A percentile compares a stretch with the other conserved stretches of the same genome.
Conservation (phyloP, 1,140 invertebrate species). For the Drosophila tani region DNA sequence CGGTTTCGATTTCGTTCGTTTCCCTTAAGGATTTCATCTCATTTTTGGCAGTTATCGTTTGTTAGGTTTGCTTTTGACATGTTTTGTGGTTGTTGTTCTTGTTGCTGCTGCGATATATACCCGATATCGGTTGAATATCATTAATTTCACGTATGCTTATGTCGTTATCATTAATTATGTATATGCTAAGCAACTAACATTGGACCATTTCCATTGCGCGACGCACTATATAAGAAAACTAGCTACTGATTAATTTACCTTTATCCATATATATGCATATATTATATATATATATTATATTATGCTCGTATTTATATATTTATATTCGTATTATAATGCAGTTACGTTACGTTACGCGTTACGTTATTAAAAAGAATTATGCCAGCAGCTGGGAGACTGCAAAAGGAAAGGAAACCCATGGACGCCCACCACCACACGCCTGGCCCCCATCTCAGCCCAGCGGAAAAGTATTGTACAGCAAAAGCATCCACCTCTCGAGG, state of each 20-base stretch:
- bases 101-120: conserved; percentile 33
- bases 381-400: conserved; percentile 40
- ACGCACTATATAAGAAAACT: conserved; percentile 84
- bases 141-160: conserved; percentile 33
- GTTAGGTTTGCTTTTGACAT: conserved; percentile 67
- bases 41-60: conserved; percentile 80
- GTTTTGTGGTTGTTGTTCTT: conserved; percentile 40
- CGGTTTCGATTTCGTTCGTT: conserved; percentile 48
- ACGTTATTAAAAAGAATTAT: conserved; percentile 44
- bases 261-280: conserved; percentile 53
- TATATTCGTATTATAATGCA: conserved; percentile 51
- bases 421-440: not conserved
- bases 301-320: conserved; percentile 55
- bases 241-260: conserved; percentile 74
- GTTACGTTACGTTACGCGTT: conserved; percentile 51
- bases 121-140: conserved; percentile 40
- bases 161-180: conserved; percentile 62
- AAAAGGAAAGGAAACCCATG: conserved; percentile 33
- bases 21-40: conserved; percentile 22
- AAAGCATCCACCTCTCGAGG: conserved; percentile 52
- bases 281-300: conserved; percentile 44
- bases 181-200: conserved; percentile 84
- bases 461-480: conserved; percentile 68
- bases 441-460: conserved; percentile 20
- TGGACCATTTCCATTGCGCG: conserved; percentile 81